Percentiles rank a stretch among this genome's conserved stretches.
phyloP scores from a whole-genome alignment of 2,888 invertebrate genomes.

The Prosopocoilus inquinatus region DNA sequence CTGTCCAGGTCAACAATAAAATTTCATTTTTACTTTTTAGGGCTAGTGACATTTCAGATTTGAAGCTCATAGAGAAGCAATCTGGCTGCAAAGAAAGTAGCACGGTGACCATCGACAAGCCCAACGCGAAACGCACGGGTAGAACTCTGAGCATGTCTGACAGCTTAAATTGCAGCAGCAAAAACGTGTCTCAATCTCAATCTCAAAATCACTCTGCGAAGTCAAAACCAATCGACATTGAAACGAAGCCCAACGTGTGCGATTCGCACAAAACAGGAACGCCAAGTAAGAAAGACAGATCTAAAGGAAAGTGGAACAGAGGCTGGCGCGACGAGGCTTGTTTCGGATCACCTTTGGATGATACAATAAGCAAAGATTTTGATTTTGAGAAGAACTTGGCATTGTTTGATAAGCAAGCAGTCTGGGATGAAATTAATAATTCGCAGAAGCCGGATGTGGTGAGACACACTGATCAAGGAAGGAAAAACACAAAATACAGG shows the following conservation, averaged over 20 bases:
- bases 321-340: constrained; percentile 70
- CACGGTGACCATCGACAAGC: constrained; percentile 56
- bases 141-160: constrained; percentile 50
- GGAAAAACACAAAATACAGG: constrained; percentile 45
- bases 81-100: constrained; percentile 49
- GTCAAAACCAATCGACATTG: constrained; percentile 49
- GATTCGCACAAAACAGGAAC: constrained; percentile 28
- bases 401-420: constrained; percentile 82
- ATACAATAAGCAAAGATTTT: constrained; percentile 72
- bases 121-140: constrained; percentile 55
- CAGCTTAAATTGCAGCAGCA: constrained; percentile 44
- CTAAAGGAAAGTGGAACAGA: constrained; percentile 51
- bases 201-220: constrained; percentile 36
- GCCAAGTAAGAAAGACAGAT: constrained; percentile 56
- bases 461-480: constrained; percentile 51
- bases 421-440: constrained; percentile 68
- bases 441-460: constrained; percentile 63
- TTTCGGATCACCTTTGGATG: constrained; percentile 71
- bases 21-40: no score
- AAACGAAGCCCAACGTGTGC: constrained; percentile 23
- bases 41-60: constrained; percentile 70
- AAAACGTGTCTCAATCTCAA: constrained; percentile 45
- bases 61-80: constrained; percentile 71
- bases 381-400: constrained; percentile 94
- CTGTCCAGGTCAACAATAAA: background rate